Percentiles rank a stretch among this genome's conserved stretches.
Evolutionary conservation across 2,888 invertebrate species (phyloP).

Genomic region (Willowsia nigromaculata): DNA sequence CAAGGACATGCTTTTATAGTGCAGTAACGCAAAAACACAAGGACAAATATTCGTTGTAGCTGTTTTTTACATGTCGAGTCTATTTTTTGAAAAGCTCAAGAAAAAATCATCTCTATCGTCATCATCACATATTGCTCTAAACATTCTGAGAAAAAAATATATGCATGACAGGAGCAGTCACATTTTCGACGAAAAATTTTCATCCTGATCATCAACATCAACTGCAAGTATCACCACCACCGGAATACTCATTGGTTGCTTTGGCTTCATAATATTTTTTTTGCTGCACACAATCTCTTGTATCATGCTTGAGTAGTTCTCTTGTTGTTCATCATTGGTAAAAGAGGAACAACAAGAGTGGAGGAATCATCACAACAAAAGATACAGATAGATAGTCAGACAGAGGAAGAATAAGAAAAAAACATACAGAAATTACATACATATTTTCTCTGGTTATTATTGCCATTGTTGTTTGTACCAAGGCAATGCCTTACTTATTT

Average conservation of each 20-base stretch:
- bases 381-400: background rate
- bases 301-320: slow-evolving; percentile 62
- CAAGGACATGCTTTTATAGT: background rate
- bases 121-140: background rate
- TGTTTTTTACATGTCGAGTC: background rate
- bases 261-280: background rate
- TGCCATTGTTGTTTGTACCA: slow-evolving; percentile 13
- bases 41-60: background rate
- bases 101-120: slow-evolving; percentile 3
- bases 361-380: background rate
- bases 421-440: slow-evolving; percentile 21
- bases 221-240: background rate
- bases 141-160: slow-evolving; percentile 26
- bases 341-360: slow-evolving; percentile 15
- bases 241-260: slow-evolving; percentile 11
- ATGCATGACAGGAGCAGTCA: slow-evolving; percentile 34
- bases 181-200: background rate
- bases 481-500: background rate
- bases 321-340: slow-evolving; percentile 53
- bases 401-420: background rate
- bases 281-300: slow-evolving; percentile 57
- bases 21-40: too few relatives aligned
- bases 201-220: background rate
- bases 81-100: background rate
- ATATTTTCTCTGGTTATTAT: slow-evolving; percentile 40